Percentiles rank a stretch among this genome's conserved stretches.
Conservation (phyloP, 2,797 vertebrate species). For the Staurois parvus region DNA sequence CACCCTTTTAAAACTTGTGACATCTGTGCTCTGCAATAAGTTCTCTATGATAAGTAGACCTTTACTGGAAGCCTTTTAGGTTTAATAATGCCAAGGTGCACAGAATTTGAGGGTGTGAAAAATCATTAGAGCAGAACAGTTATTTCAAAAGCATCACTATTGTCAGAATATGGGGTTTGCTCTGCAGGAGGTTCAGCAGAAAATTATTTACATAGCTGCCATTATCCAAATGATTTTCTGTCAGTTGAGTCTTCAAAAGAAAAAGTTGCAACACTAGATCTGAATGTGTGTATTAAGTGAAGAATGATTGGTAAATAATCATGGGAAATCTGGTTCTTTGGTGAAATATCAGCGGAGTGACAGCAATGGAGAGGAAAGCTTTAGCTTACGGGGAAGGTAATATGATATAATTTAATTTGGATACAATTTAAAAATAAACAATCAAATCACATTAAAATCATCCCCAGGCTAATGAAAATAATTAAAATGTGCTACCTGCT, state of each 20-base stretch:
- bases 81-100: constrained; percentile 50
- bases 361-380: neutral
- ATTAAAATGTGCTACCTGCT: neutral
- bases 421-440: neutral
- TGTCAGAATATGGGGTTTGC: constrained; percentile 44
- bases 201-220: constrained; percentile 61
- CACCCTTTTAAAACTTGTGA: constrained; percentile 26
- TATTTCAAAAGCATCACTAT: constrained; percentile 54
- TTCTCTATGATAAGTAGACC: constrained; percentile 44
- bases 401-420: neutral
- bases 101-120: constrained; percentile 43
- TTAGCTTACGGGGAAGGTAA: neutral
- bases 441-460: neutral
- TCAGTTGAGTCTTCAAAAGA: constrained; percentile 54
- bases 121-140: constrained; percentile 49
- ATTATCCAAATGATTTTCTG: constrained; percentile 61
- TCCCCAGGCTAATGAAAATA: neutral
- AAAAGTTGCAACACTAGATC: constrained; percentile 40
- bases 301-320: constrained; percentile 53
- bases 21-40: constrained; percentile 47
- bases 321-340: neutral
- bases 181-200: constrained; percentile 53
- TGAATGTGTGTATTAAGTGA: constrained; percentile 52
- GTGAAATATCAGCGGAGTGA: constrained; percentile 17
- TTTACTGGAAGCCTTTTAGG: constrained; percentile 50